Percentiles rank a stretch among this genome's conserved stretches.
phyloP scores from a whole-genome alignment of 2,797 vertebrate genomes.

The Perdix hodgsoniae region DNA sequence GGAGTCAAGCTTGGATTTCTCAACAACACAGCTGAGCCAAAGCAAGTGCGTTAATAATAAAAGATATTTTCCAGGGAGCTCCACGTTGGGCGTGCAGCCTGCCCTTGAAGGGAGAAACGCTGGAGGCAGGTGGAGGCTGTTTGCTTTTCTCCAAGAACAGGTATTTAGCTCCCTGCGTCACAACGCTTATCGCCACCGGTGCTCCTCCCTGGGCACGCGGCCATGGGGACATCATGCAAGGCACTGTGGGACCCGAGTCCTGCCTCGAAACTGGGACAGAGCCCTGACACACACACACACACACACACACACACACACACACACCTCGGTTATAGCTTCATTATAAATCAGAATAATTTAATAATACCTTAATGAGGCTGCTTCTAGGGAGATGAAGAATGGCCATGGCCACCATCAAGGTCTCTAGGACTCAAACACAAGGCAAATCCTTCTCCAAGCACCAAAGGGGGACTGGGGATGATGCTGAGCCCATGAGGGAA shows the following conservation, averaged over 20 bases:
- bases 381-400: neutral
- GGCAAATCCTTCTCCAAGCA: neutral
- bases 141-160: conserved; percentile 41
- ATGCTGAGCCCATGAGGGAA: neutral
- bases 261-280: rapidly evolving
- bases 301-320: neutral
- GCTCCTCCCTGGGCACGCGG: neutral
- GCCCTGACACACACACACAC: too few species aligned
- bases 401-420: rapidly evolving
- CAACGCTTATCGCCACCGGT: neutral
- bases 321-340: neutral
- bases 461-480: neutral
- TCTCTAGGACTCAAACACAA: neutral
- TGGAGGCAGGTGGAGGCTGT: conserved; percentile 39
- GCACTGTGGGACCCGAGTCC: neutral
- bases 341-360: neutral
- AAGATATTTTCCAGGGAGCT: neutral
- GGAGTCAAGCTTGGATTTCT: conserved; percentile 37
- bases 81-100: neutral
- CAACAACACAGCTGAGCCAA: conserved; percentile 15
- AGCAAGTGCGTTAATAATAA: conserved; percentile 27
- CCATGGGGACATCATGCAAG: neutral
- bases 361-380: neutral
- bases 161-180: conserved; percentile 37
- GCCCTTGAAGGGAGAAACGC: conserved; percentile 42